Base-by-base conservation (phyloP, 1,140 invertebrate species). In the Streblospio benedicti region DNA sequence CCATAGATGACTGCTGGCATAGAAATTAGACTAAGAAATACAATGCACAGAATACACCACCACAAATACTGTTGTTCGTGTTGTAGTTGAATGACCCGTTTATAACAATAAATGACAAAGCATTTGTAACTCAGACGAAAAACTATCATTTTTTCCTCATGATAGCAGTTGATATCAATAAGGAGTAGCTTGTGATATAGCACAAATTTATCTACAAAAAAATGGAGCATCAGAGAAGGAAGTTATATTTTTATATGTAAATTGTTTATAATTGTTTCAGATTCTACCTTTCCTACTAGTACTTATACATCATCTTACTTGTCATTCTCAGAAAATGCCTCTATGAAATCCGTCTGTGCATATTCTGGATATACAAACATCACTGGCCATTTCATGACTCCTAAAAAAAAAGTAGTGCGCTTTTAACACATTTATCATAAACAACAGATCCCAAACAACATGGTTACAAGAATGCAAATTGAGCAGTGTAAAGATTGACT, bases 311-410 rank as follows among this genome's bases (percentile, higher is more conserved):
- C n/a, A n/a, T 43, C 44, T 52, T 80, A 89, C 84, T 77, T 81
- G n/a, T 78, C 76, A 61, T 85, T 81, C 79, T 92, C 89, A 58
- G 83, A 77, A 66, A 91, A 87, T 61, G 83, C 68, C 43, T 74
- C 69, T 28, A 81, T 72, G 57, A 79, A 77, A 64, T 81, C 80
- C 1, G 79, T 78, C 65, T 79, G 72, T 12, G 68, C 70, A 55
- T 71, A 65, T 77, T 93, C 89, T 3, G 91, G 90, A 77, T 93
- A 94, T 18, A 89, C 76, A 67, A 94, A 85, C 38, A 88, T 76
- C 51, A 89, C 83, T 43, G 93, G 89, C 91, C 87, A 91, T 63
- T 87, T 70, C 58, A 91, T 79, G 64, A 45, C 23, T 43, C 35
- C 33, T n/a, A n/a, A n/a, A n/a, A n/a, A n/a, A n/a, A n/a, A n/a